A percentile compares a stretch with the other conserved stretches of the same genome.
Conservation (phyloP, 1,140 invertebrate species). For the Gonioctena quinquepunctata region DNA sequence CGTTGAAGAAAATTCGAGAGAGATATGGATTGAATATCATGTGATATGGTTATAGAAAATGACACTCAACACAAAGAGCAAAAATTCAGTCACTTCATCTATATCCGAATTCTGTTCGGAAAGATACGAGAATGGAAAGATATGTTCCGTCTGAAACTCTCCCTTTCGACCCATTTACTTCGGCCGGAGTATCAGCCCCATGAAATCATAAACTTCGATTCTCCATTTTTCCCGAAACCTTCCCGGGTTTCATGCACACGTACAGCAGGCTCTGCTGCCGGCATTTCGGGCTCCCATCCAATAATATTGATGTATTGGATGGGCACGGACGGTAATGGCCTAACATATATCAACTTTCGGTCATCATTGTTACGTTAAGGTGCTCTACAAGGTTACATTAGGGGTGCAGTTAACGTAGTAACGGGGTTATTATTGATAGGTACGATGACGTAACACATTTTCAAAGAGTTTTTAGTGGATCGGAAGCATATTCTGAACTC, state of each 20-base stretch:
- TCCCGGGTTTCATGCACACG: background rate
- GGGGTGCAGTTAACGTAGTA: background rate
- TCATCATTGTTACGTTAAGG: slow-evolving; percentile 6
- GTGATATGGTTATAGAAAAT: no score
- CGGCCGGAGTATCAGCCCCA: background rate
- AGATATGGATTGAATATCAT: no score
- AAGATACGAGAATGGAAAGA: background rate
- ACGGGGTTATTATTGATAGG: background rate
- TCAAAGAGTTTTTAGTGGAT: no score
- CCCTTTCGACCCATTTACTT: background rate
- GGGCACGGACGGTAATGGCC: background rate
- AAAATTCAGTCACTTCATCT: no score
- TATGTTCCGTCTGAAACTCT: background rate
- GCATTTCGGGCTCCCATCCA: background rate
- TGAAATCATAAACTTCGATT: background rate
- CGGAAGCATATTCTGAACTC: no score
- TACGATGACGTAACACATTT: background rate
- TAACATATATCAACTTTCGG: background rate
- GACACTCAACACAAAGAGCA: no score
- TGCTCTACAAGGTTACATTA: background rate
- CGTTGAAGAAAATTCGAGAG: no score
- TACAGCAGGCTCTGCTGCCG: background rate
- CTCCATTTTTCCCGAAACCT: background rate
- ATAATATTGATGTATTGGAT: background rate
- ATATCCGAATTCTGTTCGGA: background rate